These are phyloP conservation scores for Stictonetta naevosa DNA, from an alignment of 2,113 vertebrate genomes.

Conservation along the genomic window DNA sequence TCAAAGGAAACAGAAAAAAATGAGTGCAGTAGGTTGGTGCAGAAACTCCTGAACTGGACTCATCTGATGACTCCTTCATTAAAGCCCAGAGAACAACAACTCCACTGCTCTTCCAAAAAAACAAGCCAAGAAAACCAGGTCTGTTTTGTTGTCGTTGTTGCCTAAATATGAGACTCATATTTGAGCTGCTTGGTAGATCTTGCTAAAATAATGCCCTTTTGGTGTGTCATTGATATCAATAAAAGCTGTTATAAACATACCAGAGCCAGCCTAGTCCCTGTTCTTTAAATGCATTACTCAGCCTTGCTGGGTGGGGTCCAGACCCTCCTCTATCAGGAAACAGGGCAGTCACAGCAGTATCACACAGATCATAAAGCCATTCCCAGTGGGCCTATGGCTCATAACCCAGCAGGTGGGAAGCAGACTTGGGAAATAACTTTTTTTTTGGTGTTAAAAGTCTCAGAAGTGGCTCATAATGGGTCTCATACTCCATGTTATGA, in stretches of 20 bases:
- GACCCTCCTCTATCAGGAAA: neutral
- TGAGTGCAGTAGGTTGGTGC: neutral
- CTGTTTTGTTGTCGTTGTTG: neutral
- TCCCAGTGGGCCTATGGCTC: neutral
- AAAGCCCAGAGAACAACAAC: neutral
- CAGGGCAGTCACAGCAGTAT: neutral
- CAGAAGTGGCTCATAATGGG: neutral
- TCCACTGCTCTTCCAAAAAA: neutral
- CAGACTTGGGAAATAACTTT: neutral
- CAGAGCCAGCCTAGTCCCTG: neutral
- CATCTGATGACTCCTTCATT: neutral
- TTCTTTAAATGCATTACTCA: neutral
- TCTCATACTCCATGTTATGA: neutral
- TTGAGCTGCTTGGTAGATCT: neutral
- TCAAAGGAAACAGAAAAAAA: neutral
- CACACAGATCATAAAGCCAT: neutral
- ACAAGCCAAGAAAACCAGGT: neutral
- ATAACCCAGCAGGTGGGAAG: neutral
- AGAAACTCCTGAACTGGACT: neutral
- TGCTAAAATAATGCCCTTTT: neutral
- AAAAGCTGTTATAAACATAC: neutral
- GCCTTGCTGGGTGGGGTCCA: neutral
- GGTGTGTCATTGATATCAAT: fast-evolving
- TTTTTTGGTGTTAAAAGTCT: neutral
- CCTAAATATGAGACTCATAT: neutral